Base-by-base conservation (phyloP, 2,113 vertebrate species). In the Barnardius zonarius region DNA sequence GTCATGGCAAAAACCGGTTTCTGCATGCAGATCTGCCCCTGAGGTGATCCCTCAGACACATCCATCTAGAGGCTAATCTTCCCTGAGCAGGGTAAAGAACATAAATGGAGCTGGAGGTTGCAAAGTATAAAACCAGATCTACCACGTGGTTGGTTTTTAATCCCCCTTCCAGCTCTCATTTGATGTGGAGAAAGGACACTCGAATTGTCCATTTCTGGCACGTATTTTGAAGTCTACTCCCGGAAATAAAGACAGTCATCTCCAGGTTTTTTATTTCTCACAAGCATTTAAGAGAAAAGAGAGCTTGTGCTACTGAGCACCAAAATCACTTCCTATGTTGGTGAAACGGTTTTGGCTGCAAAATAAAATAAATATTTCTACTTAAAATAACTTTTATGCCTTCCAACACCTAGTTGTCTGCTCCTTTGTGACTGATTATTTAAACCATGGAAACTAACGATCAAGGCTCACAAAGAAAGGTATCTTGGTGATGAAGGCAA, bases 101-200 rank as follows among this genome's bases (percentile, higher is more conserved):
- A 90, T 95, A 97, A 97, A 96, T 95, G 97, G 97, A 98, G 95
- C 96, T 97, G 96, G 96, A 98, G 96, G 97, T 98, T 97, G 97
- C 97, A 96, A 96, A 98, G 97, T 98, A 96, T 96, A 98, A 98
- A 97, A 97, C 97, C 96, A 97, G 97, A 97, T 96, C 98, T 98
- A 98, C 98, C 98, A 98, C 98, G 98, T 98, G 98, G 97, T 97
- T 98, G 97, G 96, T 97, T 98, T 98, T 98, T 98, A 98, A 98
- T 96, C 96, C 96, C 94, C 97, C 96, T 95, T 96, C 97, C 97
- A 97, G 97, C 94, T 97, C 67, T 57, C 95, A 97, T 97, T 96
- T 97, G 95, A 95, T 96, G 96, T 96, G 93, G 94, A 94, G 96
- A 94, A 92, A 95, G 88, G 95, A 93, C 92, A 96, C 93, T 97